phyloP scores from a whole-genome alignment of 1,140 invertebrate genomes.

The Mylabris phalerata region DNA sequence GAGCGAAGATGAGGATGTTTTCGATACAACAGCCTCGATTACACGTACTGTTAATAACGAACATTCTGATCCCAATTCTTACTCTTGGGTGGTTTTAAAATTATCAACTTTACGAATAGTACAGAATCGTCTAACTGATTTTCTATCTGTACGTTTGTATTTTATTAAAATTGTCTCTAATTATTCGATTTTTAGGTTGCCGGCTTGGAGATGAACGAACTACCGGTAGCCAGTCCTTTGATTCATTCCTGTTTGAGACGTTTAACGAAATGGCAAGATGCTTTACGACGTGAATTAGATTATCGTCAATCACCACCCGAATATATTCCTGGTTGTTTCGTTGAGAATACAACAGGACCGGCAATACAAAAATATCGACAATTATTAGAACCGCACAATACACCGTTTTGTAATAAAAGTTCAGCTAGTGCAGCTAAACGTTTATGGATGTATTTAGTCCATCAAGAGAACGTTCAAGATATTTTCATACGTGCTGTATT shows the following conservation, averaged over 20 bases:
- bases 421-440: slow-evolving; percentile 76
- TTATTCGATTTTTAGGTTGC: slow-evolving; percentile 29
- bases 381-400: slow-evolving; percentile 87
- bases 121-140: slow-evolving; percentile 70
- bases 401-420: slow-evolving; percentile 78
- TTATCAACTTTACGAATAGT: slow-evolving; percentile 80
- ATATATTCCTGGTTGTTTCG: slow-evolving; percentile 80
- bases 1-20: slow-evolving; percentile 68
- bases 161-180: slow-evolving; percentile 6
- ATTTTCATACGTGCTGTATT: slow-evolving; percentile 95
- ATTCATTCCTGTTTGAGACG: slow-evolving; percentile 83
- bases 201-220: slow-evolving; percentile 53
- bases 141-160: slow-evolving; percentile 46
- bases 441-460: slow-evolving; percentile 89
- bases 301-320: slow-evolving; percentile 65
- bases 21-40: slow-evolving; percentile 43
- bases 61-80: slow-evolving; percentile 86
- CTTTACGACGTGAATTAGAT: slow-evolving; percentile 66
- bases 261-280: slow-evolving; percentile 82
- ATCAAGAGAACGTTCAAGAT: slow-evolving; percentile 89
- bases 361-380: slow-evolving; percentile 83
- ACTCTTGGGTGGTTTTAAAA: slow-evolving; percentile 91
- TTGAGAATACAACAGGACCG: slow-evolving; percentile 62
- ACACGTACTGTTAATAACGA: slow-evolving; percentile 63
- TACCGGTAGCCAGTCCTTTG: slow-evolving; percentile 89